These are phyloP conservation scores for Zingel zingel DNA, from an alignment of 2,113 vertebrate species.

Conservation along the genomic window DNA sequence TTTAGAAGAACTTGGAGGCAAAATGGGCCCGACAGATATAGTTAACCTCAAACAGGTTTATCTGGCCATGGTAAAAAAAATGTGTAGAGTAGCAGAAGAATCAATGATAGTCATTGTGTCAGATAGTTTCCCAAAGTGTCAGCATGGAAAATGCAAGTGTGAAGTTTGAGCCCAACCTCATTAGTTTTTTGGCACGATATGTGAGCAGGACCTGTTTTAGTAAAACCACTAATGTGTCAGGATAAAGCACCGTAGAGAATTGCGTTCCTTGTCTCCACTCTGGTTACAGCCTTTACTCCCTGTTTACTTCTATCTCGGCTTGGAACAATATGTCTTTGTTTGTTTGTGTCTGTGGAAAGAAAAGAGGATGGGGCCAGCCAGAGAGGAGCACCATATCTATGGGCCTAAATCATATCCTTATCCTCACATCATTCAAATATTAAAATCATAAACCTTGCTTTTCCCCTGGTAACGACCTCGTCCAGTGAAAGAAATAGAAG, in stretches of 20 bases:
- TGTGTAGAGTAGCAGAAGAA: not conserved
- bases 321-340: slow-evolving; percentile 28
- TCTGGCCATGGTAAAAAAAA: not conserved
- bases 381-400: not conserved
- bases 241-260: not conserved
- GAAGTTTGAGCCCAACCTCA: not conserved
- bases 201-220: not conserved
- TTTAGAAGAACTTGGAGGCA: not conserved
- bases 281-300: not conserved
- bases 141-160: not conserved
- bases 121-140: not conserved
- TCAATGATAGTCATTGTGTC: not conserved
- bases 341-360: slow-evolving; percentile 27
- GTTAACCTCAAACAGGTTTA: not conserved
- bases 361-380: not conserved
- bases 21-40: not conserved
- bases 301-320: slow-evolving; percentile 18
- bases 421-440: slow-evolving; percentile 5
- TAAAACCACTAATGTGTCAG: slow-evolving; percentile 41
- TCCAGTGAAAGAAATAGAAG: slow-evolving; percentile 61
- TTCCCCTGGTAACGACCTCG: slow-evolving; percentile 14
- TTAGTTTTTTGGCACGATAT: not conserved
- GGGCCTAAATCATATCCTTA: not conserved
- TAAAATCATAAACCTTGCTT: not conserved
- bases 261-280: slow-evolving; percentile 18